phyloP scores from a whole-genome alignment of 1,140 invertebrate genomes.

The Nasonia vitripennis region DNA sequence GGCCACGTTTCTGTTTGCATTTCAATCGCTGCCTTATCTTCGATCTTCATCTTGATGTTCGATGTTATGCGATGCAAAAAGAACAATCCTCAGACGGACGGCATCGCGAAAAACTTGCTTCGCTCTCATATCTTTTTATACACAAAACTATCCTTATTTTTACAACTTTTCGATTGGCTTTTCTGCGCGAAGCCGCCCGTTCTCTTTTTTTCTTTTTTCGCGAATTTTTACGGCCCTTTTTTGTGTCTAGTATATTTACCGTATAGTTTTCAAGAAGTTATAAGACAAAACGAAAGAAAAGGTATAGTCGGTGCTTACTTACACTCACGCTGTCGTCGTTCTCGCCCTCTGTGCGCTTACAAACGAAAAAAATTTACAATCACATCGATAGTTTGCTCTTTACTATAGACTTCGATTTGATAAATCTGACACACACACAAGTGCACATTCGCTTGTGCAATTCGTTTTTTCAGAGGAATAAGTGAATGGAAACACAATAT shows the following conservation, averaged over 20 bases:
- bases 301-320: not conserved
- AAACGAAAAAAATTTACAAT: constrained; percentile 52
- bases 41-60: not conserved
- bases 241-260: not conserved
- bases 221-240: not conserved
- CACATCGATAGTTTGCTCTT: constrained; percentile 41
- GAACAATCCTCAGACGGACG: not conserved
- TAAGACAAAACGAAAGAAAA: not conserved
- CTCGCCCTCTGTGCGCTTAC: constrained; percentile 35
- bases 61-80: not conserved
- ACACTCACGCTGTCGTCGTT: constrained; percentile 25
- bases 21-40: not conserved
- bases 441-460: constrained; percentile 10
- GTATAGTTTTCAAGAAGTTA: not conserved
- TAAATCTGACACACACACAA: constrained; percentile 23
- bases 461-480: constrained; percentile 23
- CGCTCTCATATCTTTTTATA: constrained; percentile 1
- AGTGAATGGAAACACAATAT: not conserved
- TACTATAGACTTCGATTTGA: constrained; percentile 3
- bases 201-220: not conserved
- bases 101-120: constrained; percentile 10
- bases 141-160: constrained; percentile 31
- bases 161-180: constrained; percentile 27
- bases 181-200: constrained; percentile 14
- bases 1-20: not conserved